These are phyloP conservation scores for Cotesia glomerata DNA, from an alignment of 1,140 invertebrate species.

Conservation along the genomic window DNA sequence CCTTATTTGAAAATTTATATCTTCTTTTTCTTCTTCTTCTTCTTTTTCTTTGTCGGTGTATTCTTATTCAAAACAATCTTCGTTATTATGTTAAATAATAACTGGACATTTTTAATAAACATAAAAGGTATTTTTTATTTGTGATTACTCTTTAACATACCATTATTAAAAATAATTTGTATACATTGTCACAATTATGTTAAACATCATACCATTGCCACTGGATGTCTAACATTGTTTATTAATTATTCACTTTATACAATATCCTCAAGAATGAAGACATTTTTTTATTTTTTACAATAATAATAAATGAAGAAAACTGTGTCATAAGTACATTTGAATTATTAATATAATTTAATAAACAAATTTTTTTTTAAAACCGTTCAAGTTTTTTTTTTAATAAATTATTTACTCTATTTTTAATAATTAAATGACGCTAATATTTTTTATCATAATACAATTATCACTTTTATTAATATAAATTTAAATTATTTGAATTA, in stretches of 20 bases:
- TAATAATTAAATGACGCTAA: too few species aligned
- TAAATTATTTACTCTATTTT: too few species aligned
- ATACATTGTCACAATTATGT: conserved; percentile 12
- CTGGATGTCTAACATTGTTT: not conserved
- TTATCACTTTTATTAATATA: not conserved
- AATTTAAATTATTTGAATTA: not conserved
- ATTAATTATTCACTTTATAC: not conserved
- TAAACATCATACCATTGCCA: not conserved
- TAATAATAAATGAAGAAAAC: too few species aligned
- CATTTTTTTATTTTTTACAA: not conserved
- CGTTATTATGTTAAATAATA: conserved; percentile 4
- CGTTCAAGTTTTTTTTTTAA: too few species aligned
- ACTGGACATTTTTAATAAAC: conserved; percentile 4
- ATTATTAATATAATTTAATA: too few species aligned
- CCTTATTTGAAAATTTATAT: too few species aligned
- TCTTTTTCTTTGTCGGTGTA: not conserved
- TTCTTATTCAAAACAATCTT: not conserved
- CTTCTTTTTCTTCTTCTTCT: not conserved
- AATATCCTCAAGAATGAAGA: not conserved
- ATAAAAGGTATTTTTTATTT: not conserved
- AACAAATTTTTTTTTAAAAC: too few species aligned
- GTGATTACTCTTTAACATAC: not conserved
- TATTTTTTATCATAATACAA: conserved; percentile 12
- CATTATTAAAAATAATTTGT: not conserved
- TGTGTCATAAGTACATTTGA: too few species aligned